A percentile compares a stretch with the other conserved stretches of the same genome.
Conservation (phyloP, 2,797 vertebrate species). For the Xyrichtys novacula region DNA sequence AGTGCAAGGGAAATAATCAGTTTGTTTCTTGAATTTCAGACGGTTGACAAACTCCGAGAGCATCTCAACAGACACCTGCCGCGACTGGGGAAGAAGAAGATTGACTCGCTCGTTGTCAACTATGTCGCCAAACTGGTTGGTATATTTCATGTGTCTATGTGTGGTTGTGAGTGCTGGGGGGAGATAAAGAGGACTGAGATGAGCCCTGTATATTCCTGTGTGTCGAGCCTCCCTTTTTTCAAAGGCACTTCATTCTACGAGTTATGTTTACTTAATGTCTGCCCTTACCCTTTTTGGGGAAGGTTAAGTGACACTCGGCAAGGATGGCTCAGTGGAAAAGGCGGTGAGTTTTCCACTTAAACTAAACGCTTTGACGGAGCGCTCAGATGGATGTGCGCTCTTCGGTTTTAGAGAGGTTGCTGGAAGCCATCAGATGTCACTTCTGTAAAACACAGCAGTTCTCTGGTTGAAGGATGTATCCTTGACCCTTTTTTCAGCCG, state of each 20-base stretch:
- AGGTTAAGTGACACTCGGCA: constrained; percentile 53
- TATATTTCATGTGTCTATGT: constrained; percentile 25
- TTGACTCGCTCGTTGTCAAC: constrained; percentile 90
- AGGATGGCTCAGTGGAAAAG: constrained; percentile 18
- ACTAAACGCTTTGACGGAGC: constrained; percentile 41
- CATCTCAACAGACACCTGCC: constrained; percentile 91
- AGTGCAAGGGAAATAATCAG: constrained; percentile 30
- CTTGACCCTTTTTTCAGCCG: background rate
- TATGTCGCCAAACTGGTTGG: constrained; percentile 90
- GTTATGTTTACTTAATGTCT: constrained; percentile 53
- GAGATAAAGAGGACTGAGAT: constrained; percentile 2
- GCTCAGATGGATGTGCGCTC: constrained; percentile 19
- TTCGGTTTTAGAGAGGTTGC: constrained; percentile 32
- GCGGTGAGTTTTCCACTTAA: constrained; percentile 33
- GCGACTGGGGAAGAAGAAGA: constrained; percentile 92
- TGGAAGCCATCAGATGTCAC: constrained; percentile 17
- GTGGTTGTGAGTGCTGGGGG: background rate
- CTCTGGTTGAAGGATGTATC: background rate
- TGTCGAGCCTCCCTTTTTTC: background rate
- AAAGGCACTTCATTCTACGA: constrained; percentile 14
- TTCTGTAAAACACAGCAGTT: constrained; percentile 5
- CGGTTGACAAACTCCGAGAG: constrained; percentile 92
- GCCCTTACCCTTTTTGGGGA: constrained; percentile 31
- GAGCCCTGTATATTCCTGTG: background rate
- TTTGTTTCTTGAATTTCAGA: constrained; percentile 78